phyloP scores from a whole-genome alignment of 2,888 invertebrate species.

The Netelia virgata region DNA sequence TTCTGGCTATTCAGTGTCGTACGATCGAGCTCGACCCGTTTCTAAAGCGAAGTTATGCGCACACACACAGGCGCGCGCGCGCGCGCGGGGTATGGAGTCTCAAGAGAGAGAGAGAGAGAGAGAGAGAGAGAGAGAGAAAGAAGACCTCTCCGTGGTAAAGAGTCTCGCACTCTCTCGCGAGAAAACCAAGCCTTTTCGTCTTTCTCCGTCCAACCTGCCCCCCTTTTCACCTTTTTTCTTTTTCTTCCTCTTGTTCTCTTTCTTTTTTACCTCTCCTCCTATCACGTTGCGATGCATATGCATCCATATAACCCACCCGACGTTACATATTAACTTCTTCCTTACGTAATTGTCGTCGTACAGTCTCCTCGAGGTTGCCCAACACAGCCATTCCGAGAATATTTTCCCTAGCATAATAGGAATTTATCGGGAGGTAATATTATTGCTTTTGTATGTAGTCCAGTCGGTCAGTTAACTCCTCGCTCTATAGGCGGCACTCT shows the following conservation, averaged over 20 bases:
- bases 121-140: no score
- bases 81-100: not conserved
- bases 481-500: not conserved
- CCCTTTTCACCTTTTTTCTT: not conserved
- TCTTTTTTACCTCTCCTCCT: no score
- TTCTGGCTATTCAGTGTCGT: slow-evolving; percentile 74
- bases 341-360: not conserved
- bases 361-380: not conserved
- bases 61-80: slow-evolving; percentile 19
- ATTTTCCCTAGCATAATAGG: not conserved
- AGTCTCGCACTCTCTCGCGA: not conserved
- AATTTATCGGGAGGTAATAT: not conserved
- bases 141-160: not conserved
- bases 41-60: slow-evolving; percentile 72
- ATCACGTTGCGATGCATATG: not conserved
- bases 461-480: not conserved
- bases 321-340: not conserved
- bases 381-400: not conserved
- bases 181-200: not conserved
- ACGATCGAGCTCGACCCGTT: slow-evolving; percentile 72
- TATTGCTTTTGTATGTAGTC: not conserved
- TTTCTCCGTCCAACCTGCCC: not conserved
- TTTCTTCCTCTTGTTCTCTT: not conserved
- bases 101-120: not conserved
- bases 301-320: not conserved